Base-by-base conservation (phyloP, 2,888 invertebrate genomes). In the Cryptocheilus praepositus region DNA sequence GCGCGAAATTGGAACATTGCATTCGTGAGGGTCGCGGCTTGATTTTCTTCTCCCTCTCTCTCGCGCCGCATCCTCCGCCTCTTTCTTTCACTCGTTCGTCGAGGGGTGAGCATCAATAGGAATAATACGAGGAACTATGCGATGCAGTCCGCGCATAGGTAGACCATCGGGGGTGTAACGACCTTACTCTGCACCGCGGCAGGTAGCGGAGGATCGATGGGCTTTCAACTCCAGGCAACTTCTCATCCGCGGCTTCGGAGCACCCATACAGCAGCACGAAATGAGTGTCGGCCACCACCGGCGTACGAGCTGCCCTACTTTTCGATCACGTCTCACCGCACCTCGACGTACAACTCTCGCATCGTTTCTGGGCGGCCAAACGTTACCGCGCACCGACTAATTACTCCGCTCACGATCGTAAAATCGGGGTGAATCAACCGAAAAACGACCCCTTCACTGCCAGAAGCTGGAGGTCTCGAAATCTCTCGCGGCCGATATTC, bases 131-230 rank as follows among this genome's bases (percentile, higher is more conserved):
- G 75, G 70, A 73, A 78, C 76, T 79, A 74, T 76, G 74, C 75
- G 71, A 76, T 79, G 76, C 67, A 71, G 45, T 15, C 52, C 21
- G 43, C 25, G 45, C 74, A 71, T 74, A 79, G 71, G 77, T 78
- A 67, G 71, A 76, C 60, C 65, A 62, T 75, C 71, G 76, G 77
- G 80, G 75, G 85, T 83, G 80, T 85, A 85, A 85, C 79, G 85
- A 85, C 85, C 85, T 80, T 77, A 76, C 71, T 69, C 73, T 70
- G 68, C 67, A 76, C 77, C 81, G 81, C 79, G 36, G 36, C 79
- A 79, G 70, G 52, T 22, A 21, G 52, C 19, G 18, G 51, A 64
- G 77, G 84, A 85, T 85, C 85, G 85, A 85, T 85, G 85, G 76
- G 83, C 79, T 81, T 78, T 68, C 59, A 71, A 77, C 74, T 75